Evolutionary conservation across 1,140 invertebrate species (phyloP).

Genomic region (Cylas formicarius): DNA sequence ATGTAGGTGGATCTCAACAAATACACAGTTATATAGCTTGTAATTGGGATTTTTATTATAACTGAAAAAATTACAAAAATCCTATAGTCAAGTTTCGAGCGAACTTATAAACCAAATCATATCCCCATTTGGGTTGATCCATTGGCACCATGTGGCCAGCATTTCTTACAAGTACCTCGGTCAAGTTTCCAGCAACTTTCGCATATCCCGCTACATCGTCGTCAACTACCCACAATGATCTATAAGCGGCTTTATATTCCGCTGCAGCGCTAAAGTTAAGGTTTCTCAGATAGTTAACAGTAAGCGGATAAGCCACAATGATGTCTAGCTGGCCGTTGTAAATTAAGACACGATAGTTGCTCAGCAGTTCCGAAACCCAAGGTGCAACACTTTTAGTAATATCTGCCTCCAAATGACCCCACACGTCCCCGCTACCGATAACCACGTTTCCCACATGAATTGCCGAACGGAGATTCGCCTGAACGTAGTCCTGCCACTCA

Average conservation of each 20-base stretch:
- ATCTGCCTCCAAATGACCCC: conserved; percentile 63
- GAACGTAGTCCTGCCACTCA: conserved; percentile 49
- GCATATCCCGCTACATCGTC: conserved; percentile 64
- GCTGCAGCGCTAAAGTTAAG: conserved; percentile 56
- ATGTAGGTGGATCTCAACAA: too few species aligned
- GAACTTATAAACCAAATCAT: conserved; percentile 68
- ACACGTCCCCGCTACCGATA: conserved; percentile 52
- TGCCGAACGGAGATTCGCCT: conserved; percentile 48
- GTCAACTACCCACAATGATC: conserved; percentile 59
- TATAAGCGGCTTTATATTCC: conserved; percentile 53
- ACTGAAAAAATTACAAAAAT: too few species aligned
- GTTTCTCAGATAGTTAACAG: conserved; percentile 59
- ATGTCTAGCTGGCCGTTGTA: conserved; percentile 83
- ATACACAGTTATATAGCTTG: too few species aligned
- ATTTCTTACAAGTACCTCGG: conserved; percentile 65
- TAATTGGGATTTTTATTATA: too few species aligned
- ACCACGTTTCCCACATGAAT: conserved; percentile 46
- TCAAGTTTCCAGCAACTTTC: conserved; percentile 62
- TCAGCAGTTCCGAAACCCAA: conserved; percentile 62
- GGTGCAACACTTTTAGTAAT: conserved; percentile 74
- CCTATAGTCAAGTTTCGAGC: too few species aligned
- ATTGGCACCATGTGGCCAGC: conserved; percentile 73
- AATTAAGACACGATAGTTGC: conserved; percentile 57
- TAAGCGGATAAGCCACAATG: conserved; percentile 72
- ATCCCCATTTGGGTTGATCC: conserved; percentile 68